A percentile compares a stretch with the other conserved stretches of the same genome.
phyloP scores from a whole-genome alignment of 1,140 invertebrate species.

The Zelostemma sp. region DNA sequence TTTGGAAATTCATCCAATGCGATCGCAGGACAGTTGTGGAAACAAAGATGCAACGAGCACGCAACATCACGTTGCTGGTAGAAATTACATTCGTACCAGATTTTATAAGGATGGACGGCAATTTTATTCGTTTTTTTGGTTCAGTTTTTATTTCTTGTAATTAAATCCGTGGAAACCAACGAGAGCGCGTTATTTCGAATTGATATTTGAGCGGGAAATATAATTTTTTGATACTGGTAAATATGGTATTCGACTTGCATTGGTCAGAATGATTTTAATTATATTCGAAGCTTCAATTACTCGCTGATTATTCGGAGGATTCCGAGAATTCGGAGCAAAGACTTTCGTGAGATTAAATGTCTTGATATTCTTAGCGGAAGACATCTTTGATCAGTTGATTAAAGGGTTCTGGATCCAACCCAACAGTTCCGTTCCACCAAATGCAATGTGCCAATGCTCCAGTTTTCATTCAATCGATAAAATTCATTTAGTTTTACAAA shows the following conservation, averaged over 20 bases:
- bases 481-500: conserved; percentile 43
- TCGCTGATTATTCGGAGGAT: conserved; percentile 18
- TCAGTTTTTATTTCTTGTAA: neutral
- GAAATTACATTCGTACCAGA: too few relatives aligned
- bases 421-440: conserved; percentile 42
- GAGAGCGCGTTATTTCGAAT: conserved; percentile 2
- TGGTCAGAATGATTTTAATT: conserved; percentile 11
- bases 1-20: neutral
- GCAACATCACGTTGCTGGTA: too few relatives aligned
- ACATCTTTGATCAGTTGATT: conserved; percentile 53
- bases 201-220: too few relatives aligned
- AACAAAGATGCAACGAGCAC: neutral
- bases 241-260: too few relatives aligned
- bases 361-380: conserved; percentile 20
- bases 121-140: too few relatives aligned
- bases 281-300: conserved; percentile 21
- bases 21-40: neutral
- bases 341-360: conserved; percentile 29
- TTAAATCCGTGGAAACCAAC: too few relatives aligned
- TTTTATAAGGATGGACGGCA: too few relatives aligned
- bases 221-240: too few relatives aligned
- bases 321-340: conserved; percentile 21
- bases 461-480: conserved; percentile 45
- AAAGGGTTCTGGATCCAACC: conserved; percentile 38
- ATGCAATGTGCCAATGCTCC: conserved; percentile 28